Evolutionary conservation across 2,797 vertebrate genomes (phyloP), one percentile per base, ranked within the genome.

Genomic region (Malacoctenus gilli): DNA sequence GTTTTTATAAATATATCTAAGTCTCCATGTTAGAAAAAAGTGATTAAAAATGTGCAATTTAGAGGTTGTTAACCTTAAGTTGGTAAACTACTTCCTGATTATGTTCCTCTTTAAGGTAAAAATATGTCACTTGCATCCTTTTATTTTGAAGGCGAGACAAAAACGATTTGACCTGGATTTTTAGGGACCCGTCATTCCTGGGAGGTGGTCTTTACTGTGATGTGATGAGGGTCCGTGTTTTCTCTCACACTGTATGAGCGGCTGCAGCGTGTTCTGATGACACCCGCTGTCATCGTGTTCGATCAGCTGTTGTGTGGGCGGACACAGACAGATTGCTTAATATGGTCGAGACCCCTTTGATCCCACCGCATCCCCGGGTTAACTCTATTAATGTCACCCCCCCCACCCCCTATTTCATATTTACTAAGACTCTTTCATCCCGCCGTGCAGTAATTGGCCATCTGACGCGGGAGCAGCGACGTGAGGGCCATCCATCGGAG

Each of bases 341-440:
- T 91, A 90, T 68, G 77, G 81, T 83, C 30, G 77, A 72, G 84
- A 78, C 82, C 75, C 77, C 82, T 83, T 80, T 85, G 86, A 86
- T 84, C 79, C 69, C 30, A 50, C 54, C 56, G 54, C 22, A 43
- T 74, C 62, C 66, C 74, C 74, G 83, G 85, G 89, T 85, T 92
- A 92, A 92, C 90, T 89, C 85, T 77, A 91, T 93, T 92, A 92
- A 90, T 75, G 86, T 89, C 86, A 86, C 78, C 75, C 77, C n/a
- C 23, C 2, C 5, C 49, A 80, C 85, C 68, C 54, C 77, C 79
- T 74, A 81, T 86, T 89, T 87, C 87, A 90, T 90, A 91, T 91
- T 90, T 90, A 91, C 89, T 75, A 70, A 72, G 74, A 69, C 80
- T 64, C 82, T 86, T 84, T 86, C 82, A 86, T 85, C 85, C 81